Evolutionary conservation across 2,797 vertebrate genomes (phyloP).

Genomic region (Thamnophis elegans): DNA sequence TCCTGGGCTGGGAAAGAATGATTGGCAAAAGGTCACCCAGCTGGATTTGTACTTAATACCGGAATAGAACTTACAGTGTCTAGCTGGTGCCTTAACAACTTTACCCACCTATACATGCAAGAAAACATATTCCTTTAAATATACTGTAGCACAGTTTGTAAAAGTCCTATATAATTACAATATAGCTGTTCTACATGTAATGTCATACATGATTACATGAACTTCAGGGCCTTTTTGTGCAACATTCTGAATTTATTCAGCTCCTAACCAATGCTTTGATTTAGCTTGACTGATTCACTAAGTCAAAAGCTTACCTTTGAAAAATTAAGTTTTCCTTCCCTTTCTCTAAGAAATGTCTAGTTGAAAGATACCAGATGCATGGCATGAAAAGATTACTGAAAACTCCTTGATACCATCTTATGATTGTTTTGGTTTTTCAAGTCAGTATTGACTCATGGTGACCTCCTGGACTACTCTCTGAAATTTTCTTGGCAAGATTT

Average conservation of each 20-base stretch:
- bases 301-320: neutral
- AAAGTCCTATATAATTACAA: neutral
- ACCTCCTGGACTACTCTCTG: neutral
- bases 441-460: neutral
- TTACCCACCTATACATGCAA: neutral
- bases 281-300: neutral
- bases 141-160: neutral
- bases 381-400: neutral
- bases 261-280: too few species aligned
- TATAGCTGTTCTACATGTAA: neutral
- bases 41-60: neutral
- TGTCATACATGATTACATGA: neutral
- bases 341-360: neutral
- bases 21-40: neutral
- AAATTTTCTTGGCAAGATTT: neutral
- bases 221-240: neutral
- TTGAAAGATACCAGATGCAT: neutral
- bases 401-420: neutral
- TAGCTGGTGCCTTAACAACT: neutral
- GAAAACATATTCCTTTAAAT: neutral
- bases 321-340: neutral
- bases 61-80: neutral
- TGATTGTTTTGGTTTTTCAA: neutral
- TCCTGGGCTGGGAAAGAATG: neutral
- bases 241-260: too few species aligned